Conservation (phyloP, 35 echinoderm and acorn worm genomes). For the Ophiothrix spiculata region DNA sequence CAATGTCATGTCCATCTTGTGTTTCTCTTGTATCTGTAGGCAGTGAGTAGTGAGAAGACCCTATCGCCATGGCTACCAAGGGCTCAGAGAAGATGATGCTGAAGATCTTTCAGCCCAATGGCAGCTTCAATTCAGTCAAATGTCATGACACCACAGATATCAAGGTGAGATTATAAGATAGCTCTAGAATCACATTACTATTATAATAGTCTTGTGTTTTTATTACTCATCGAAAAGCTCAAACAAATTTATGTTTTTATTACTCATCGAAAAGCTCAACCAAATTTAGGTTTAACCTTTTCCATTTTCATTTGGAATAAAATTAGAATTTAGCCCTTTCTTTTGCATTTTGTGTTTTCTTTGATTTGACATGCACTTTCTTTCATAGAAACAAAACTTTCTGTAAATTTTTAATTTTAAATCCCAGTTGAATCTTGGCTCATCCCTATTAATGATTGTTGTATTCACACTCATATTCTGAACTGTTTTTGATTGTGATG, state of each 20-base stretch:
- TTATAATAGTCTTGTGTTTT: background rate
- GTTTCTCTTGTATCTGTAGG: too few species aligned
- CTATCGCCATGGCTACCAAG: constrained; percentile 47
- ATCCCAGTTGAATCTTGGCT: too few species aligned
- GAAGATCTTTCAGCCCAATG: constrained; percentile 92
- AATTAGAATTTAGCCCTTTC: background rate
- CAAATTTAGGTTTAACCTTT: background rate
- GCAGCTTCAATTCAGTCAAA: constrained; percentile 97
- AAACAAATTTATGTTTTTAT: background rate
- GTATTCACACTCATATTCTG: too few species aligned
- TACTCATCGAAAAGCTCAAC: too few species aligned
- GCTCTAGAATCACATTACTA: background rate
- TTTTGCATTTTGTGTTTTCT: too few species aligned
- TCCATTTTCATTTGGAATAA: background rate
- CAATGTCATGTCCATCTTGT: too few species aligned
- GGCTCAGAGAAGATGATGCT: constrained; percentile 81
- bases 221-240: background rate
- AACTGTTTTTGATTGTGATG: too few species aligned
- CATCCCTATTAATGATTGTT: too few species aligned
- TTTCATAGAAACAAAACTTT: too few species aligned
- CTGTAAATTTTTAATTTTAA: too few species aligned
- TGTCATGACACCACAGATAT: constrained; percentile 93
- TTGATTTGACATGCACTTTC: too few species aligned
- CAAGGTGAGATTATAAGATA: constrained; percentile 57
- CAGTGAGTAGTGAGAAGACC: constrained; percentile 17